A percentile compares a stretch with the other conserved stretches of the same genome.
These are phyloP conservation scores for Malacoctenus gilli DNA, from an alignment of 2,797 vertebrate species.

Conservation along the genomic window DNA sequence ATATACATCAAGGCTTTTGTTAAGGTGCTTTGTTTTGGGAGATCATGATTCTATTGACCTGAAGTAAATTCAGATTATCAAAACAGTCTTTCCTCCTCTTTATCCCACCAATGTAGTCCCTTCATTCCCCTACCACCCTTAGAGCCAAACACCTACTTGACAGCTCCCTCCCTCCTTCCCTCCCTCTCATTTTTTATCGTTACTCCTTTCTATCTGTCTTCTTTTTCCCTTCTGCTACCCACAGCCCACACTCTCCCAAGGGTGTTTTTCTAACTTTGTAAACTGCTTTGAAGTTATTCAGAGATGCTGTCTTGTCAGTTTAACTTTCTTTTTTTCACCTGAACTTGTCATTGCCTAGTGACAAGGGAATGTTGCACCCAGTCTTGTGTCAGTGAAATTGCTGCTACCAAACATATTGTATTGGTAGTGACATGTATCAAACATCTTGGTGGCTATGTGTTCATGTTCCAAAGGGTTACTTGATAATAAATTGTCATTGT, in stretches of 20 bases:
- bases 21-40: conserved; percentile 75
- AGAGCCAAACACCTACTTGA: conserved; percentile 68
- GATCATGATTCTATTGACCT: conserved; percentile 75
- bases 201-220: conserved; percentile 66
- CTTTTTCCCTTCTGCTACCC: conserved; percentile 53
- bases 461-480: conserved; percentile 42
- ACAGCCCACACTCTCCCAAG: conserved; percentile 63
- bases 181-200: conserved; percentile 73
- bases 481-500: no score
- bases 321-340: conserved; percentile 67
- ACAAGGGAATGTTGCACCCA: conserved; percentile 56
- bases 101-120: conserved; percentile 49
- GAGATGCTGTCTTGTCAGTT: conserved; percentile 68
- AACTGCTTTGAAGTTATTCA: conserved; percentile 62
- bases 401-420: no score
- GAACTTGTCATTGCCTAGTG: conserved; percentile 62
- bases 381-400: conserved; percentile 58
- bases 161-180: conserved; percentile 75
- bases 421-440: conserved; percentile 76
- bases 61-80: conserved; percentile 79
- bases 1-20: conserved; percentile 75
- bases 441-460: conserved; percentile 62
- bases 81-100: conserved; percentile 64
- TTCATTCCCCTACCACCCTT: conserved; percentile 53
- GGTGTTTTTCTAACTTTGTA: conserved; percentile 59